These are phyloP conservation scores for Dryocosmus kuriphilus DNA, from an alignment of 2,888 invertebrate species.

Conservation along the genomic window DNA sequence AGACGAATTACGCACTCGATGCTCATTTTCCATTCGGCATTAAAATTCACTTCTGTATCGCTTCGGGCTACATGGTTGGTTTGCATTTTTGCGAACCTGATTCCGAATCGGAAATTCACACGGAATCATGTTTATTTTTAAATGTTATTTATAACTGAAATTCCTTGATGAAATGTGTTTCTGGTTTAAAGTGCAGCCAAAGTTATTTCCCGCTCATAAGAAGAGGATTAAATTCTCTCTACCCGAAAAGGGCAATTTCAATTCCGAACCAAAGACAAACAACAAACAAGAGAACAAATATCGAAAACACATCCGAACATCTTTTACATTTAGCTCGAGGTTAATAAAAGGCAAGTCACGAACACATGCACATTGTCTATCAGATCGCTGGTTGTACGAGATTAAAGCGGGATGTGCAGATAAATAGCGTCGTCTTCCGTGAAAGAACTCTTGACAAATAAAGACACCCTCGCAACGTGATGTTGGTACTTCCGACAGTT, in stretches of 20 bases:
- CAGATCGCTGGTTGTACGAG: constrained; percentile 22
- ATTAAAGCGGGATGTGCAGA: constrained; percentile 28
- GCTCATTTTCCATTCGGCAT: constrained; percentile 6
- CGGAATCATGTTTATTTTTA: not conserved
- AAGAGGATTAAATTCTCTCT: not conserved
- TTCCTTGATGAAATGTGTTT: not conserved
- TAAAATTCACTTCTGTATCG: constrained; percentile 8
- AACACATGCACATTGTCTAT: not conserved
- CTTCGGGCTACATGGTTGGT: not conserved
- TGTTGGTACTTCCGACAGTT: constrained; percentile 44
- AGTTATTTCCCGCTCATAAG: not conserved
- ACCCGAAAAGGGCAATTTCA: not conserved
- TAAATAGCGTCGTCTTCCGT: constrained; percentile 33
- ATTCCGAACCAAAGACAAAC: not conserved
- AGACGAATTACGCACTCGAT: constrained; percentile 4
- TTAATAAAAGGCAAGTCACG: constrained; percentile 27
- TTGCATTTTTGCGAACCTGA: constrained; percentile 7
- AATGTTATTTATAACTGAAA: not conserved
- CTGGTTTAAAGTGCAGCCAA: not conserved
- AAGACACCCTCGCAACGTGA: constrained; percentile 36
- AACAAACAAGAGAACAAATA: constrained; percentile 14
- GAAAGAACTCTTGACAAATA: constrained; percentile 40
- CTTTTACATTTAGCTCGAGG: not conserved
- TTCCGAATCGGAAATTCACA: not conserved
- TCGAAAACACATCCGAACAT: not conserved